These are phyloP conservation scores for Brachionichthys hirsutus DNA, from an alignment of 2,113 vertebrate genomes.

Conservation along the genomic window DNA sequence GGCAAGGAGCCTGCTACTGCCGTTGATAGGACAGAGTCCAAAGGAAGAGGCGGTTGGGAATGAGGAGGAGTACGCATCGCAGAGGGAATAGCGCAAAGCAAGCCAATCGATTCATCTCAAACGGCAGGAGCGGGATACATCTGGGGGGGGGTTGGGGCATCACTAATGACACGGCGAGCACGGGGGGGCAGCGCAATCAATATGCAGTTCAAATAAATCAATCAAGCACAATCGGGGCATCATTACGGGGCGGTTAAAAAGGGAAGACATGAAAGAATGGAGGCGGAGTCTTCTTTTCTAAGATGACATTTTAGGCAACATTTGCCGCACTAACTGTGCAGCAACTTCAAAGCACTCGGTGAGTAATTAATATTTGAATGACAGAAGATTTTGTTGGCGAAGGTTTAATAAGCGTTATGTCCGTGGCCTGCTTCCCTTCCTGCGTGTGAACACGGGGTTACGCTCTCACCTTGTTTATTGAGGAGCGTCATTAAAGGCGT, in stretches of 20 bases:
- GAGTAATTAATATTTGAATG: constrained; percentile 16
- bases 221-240: constrained; percentile 38
- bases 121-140: constrained; percentile 10
- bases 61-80: background rate
- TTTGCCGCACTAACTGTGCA: constrained; percentile 5
- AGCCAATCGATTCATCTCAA: constrained; percentile 29
- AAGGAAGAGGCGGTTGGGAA: background rate
- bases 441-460: constrained; percentile 37
- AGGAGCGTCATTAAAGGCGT: constrained; percentile 9
- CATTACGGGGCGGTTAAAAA: constrained; percentile 29
- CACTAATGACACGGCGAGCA: constrained; percentile 31
- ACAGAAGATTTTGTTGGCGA: constrained; percentile 25
- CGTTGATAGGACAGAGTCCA: background rate
- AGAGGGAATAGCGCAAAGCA: constrained; percentile 1
- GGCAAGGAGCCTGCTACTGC: background rate
- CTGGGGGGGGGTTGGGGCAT: constrained; percentile 21
- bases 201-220: constrained; percentile 46
- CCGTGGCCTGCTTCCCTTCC: background rate
- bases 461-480: constrained; percentile 5
- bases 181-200: constrained; percentile 35
- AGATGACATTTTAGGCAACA: constrained; percentile 3
- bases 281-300: background rate
- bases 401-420: constrained; percentile 34
- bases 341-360: background rate
- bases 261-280: constrained; percentile 3